Evolutionary conservation across 2,113 vertebrate species (phyloP), one percentile per base, ranked within the genome.

Genomic region (Poeciliopsis turrubarensis): DNA sequence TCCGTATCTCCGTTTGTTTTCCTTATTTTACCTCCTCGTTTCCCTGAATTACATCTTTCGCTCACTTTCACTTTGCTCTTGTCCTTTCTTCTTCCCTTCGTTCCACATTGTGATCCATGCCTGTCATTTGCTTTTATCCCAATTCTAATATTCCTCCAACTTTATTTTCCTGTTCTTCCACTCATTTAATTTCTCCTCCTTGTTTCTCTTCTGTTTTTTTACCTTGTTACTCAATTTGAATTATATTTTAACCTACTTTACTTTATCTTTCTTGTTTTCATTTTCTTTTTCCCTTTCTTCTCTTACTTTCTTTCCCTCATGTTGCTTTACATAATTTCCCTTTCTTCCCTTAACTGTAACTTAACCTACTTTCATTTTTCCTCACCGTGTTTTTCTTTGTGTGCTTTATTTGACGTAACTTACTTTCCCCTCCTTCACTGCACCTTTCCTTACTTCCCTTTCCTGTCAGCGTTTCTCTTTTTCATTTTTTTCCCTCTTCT

Each of bases 401-500:
- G 2, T 57, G 3, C 7, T 30, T 25, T 19, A 37, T 44, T 9
- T 8, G 5, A 15, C 65, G 3, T 9, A 30, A 1, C 61, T 2
- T n/a, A 5, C 7, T 10, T 51, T 17, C 9, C 10, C 8, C 25
- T 34, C 26, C 15, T 54, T 17, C 25, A 15, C 7, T 51, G 65
- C 2, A 77, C 2, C 13, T 44, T 6, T 66, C 12, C 13, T 47
- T n/a, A 32, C 14, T 14, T 63, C 1, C 67, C 60, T 19, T 29
- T 10, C 30, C n/a, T 1, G 25, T 29, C 30, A 3, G 22, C 25
- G 7, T 44, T 22, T 2, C 26, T 14, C 65, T 11, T 29, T 67
- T 1, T 26, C 13, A 37, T 62, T 27, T 19, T 5, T 32, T 13
- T 44, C 14, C 89, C 91, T 91, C 86, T 78, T 73, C 88, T 81